Conservation (phyloP, 37 sponge, comb jelly and placozoan genomes). For the Bolinopsis microptera region DNA sequence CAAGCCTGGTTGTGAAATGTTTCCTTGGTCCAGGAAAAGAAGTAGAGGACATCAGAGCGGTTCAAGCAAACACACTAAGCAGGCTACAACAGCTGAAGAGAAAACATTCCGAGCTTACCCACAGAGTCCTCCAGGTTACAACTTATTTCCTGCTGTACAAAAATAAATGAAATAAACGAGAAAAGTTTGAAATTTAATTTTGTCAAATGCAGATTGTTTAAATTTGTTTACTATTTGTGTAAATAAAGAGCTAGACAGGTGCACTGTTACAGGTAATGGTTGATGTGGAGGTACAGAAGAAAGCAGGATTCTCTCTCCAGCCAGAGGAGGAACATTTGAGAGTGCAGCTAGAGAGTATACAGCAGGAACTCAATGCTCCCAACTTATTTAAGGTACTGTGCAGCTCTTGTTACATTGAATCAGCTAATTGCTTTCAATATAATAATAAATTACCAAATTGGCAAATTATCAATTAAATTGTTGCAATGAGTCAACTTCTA, state of each 20-base stretch:
- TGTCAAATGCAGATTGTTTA: too few species aligned
- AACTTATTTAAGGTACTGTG: conserved; percentile 88
- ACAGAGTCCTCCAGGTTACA: conserved; percentile 33
- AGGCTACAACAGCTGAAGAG: conserved; percentile 50
- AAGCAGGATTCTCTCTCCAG: conserved; percentile 89
- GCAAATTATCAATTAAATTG: too few species aligned
- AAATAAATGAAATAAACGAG: too few species aligned
- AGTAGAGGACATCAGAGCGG: conserved; percentile 36
- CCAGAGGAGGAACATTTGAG: conserved; percentile 88
- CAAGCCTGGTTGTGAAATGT: too few species aligned
- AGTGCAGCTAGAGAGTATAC: conserved; percentile 78
- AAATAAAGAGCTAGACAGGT: too few species aligned
- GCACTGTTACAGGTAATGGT: conserved; percentile 87
- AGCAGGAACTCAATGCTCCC: conserved; percentile 88
- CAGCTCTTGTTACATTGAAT: too few species aligned
- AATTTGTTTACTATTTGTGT: too few species aligned
- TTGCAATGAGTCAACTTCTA: too few species aligned
- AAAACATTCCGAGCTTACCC: conserved; percentile 52
- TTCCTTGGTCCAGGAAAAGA: conserved; percentile 41
- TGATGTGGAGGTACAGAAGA: conserved; percentile 82
- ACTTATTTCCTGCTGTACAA: too few species aligned
- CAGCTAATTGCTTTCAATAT: too few species aligned
- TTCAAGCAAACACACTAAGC: conserved; percentile 37
- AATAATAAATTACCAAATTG: too few species aligned
- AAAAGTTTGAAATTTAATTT: too few species aligned